Conservation (phyloP, 23 tunicate species). For the Halocynthia aurantium region DNA sequence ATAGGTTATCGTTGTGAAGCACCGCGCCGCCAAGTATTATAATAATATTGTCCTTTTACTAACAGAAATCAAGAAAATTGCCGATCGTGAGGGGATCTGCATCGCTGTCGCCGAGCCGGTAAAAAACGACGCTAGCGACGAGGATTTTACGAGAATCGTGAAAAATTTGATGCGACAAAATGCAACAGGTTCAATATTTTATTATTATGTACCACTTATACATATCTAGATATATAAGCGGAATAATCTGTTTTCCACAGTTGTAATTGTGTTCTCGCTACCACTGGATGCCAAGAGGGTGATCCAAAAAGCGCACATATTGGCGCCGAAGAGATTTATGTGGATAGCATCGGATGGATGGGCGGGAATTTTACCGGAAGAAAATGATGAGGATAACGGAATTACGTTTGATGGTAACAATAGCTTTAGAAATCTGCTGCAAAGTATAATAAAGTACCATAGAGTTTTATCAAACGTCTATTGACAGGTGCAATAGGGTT, state of each 20-base stretch:
- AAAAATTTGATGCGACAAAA: background rate
- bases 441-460: background rate
- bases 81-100: conserved; percentile 16
- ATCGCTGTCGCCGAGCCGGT: conserved; percentile 16
- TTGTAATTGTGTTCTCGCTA: conserved; percentile 35
- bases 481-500: conserved; percentile 38
- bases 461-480: background rate
- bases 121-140: conserved; percentile 4
- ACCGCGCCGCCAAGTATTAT: too few species aligned
- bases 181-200: background rate
- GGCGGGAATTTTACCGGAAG: conserved; percentile 5
- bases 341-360: conserved; percentile 60
- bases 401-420: background rate
- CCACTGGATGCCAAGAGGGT: conserved; percentile 4
- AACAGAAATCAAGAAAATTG: conserved; percentile 10
- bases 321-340: conserved; percentile 20
- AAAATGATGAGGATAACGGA: conserved; percentile 5
- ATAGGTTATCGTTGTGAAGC: too few species aligned
- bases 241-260: conserved; percentile 7
- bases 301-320: conserved; percentile 7
- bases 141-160: conserved; percentile 2
- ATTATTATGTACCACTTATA: background rate
- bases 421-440: background rate
- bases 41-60: background rate
- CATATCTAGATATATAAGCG: background rate